These are phyloP conservation scores for Drosophila gaucha DNA, from an alignment of 2,888 invertebrate genomes.

Conservation along the genomic window DNA sequence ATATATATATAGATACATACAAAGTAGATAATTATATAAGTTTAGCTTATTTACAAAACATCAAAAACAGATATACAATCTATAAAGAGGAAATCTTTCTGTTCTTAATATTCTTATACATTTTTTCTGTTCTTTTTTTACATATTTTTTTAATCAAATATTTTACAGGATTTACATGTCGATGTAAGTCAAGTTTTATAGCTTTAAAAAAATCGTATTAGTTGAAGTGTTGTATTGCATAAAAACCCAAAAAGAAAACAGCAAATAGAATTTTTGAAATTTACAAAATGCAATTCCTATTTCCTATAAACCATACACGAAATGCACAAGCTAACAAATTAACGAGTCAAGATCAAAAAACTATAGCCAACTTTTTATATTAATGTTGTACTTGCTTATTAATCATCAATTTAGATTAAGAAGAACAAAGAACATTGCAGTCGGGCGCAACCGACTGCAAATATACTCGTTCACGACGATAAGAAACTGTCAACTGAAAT, in stretches of 20 bases:
- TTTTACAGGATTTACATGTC: constrained; percentile 87
- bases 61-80: constrained; percentile 14
- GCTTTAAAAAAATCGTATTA: constrained; percentile 66
- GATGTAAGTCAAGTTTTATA: constrained; percentile 85
- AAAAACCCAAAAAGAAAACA: constrained; percentile 28
- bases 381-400: not conserved
- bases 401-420: not conserved
- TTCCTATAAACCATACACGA: not conserved
- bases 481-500: too few species aligned
- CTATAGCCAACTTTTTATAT: not conserved
- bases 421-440: too few species aligned
- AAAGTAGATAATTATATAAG: too few species aligned
- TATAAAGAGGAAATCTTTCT: constrained; percentile 53
- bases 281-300: constrained; percentile 3
- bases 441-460: too few species aligned
- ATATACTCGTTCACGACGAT: too few species aligned
- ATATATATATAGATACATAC: too few species aligned
- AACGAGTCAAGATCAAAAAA: not conserved
- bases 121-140: constrained; percentile 82
- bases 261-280: constrained; percentile 21
- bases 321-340: not conserved
- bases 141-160: constrained; percentile 80
- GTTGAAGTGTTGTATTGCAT: constrained; percentile 48
- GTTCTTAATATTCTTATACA: constrained; percentile 75
- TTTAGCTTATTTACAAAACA: constrained; percentile 41